Evolutionary conservation across 1,140 invertebrate species (phyloP).

Genomic region (Lysiphlebus fabarum): DNA sequence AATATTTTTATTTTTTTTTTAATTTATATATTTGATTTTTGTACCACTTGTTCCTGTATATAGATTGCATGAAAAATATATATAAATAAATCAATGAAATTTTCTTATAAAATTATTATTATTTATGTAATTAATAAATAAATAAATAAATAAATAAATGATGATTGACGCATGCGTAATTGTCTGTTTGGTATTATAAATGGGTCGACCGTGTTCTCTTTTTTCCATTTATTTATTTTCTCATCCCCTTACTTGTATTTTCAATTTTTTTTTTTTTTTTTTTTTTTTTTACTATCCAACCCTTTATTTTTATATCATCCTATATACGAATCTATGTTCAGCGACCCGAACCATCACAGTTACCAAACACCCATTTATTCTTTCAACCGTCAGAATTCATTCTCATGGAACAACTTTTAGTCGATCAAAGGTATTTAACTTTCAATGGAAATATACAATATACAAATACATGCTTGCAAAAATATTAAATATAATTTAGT

Average conservation of each 20-base stretch:
- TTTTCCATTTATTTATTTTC: no score
- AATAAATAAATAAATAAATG: conserved; percentile 18
- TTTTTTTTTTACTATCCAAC: background rate
- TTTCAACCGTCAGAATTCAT: conserved; percentile 17
- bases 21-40: no score
- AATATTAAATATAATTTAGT: no score
- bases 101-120: no score
- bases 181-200: background rate
- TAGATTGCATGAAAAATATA: conserved; percentile 45
- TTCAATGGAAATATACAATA: background rate
- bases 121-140: no score
- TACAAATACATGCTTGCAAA: no score
- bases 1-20: no score
- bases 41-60: conserved; percentile 53
- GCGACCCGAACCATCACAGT: conserved; percentile 10
- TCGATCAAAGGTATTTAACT: conserved; percentile 10
- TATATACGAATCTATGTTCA: conserved; percentile 8
- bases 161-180: conserved; percentile 12
- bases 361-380: conserved; percentile 9
- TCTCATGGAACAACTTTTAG: conserved; percentile 12
- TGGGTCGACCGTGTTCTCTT: no score
- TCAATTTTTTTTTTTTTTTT: no score
- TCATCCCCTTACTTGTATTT: no score
- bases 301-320: background rate
- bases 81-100: background rate